Percentiles rank a stretch among this genome's conserved stretches.
Evolutionary conservation across 2,113 vertebrate genomes (phyloP).

Genomic region (Brachyistius frenatus): DNA sequence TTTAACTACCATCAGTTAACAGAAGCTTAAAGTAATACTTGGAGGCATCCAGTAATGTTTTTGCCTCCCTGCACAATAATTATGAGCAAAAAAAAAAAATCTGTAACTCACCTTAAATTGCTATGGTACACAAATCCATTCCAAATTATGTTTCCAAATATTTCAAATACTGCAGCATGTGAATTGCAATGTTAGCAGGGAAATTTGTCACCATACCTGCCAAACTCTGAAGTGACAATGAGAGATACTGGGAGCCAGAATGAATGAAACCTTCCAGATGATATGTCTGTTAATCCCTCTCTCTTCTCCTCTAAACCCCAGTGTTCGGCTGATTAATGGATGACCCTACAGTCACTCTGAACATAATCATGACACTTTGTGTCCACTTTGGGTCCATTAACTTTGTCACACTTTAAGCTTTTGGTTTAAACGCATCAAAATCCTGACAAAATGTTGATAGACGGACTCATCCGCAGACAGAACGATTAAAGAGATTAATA

Average conservation of each 20-base stretch:
- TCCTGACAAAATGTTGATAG: not conserved
- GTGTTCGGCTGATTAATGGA: conserved; percentile 32
- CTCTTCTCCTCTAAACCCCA: not conserved
- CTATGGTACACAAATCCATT: not conserved
- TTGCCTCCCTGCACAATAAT: not conserved
- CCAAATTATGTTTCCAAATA: not conserved
- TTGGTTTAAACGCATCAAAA: conserved; percentile 30
- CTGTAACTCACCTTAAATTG: conserved; percentile 28
- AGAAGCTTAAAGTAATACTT: not conserved
- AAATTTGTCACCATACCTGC: no score
- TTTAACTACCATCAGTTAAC: no score
- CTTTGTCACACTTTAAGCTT: conserved; percentile 5
- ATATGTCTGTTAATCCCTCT: not conserved
- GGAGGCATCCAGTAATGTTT: not conserved
- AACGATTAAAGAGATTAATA: conserved; percentile 31
- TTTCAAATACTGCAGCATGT: no score
- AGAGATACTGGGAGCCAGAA: not conserved
- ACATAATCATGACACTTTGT: not conserved
- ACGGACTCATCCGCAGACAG: not conserved
- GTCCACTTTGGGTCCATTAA: conserved; percentile 16
- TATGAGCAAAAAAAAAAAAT: not conserved
- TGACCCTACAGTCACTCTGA: not conserved
- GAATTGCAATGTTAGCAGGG: no score
- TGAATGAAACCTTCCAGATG: not conserved
- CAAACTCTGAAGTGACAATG: not conserved